Conservation (phyloP, 2,888 invertebrate species). For the Pristionchus maxplancki region DNA sequence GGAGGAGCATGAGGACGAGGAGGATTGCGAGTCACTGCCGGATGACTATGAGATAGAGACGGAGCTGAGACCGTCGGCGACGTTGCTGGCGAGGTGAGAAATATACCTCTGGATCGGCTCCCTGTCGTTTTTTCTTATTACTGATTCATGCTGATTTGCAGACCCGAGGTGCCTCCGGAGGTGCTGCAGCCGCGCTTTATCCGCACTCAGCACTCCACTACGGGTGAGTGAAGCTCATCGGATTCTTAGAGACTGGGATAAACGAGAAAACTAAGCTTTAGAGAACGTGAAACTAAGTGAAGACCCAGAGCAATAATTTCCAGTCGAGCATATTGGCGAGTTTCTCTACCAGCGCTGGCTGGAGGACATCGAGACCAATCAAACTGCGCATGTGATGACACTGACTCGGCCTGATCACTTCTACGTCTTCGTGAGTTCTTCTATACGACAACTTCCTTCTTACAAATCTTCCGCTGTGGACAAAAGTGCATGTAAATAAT, state of each 20-base stretch:
- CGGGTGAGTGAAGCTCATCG: background rate
- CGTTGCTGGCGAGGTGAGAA: constrained; percentile 53
- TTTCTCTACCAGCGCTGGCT: constrained; percentile 54
- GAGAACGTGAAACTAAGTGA: background rate
- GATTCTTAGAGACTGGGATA: too few species aligned
- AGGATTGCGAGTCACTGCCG: constrained; percentile 29
- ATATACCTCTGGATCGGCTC: too few species aligned
- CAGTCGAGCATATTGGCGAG: constrained; percentile 57
- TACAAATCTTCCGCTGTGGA: background rate
- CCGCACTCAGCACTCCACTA: constrained; percentile 42
- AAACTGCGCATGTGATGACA: constrained; percentile 51
- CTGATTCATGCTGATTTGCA: background rate
- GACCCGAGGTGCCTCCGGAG: constrained; percentile 18
- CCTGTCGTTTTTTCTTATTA: background rate
- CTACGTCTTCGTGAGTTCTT: constrained; percentile 59
- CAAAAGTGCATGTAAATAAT: background rate
- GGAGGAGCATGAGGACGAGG: constrained; percentile 41
- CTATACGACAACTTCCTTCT: background rate
- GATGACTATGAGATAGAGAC: constrained; percentile 60
- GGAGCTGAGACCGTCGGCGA: constrained; percentile 61
- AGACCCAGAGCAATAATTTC: background rate
- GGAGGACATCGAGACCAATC: constrained; percentile 53
- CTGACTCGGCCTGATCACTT: constrained; percentile 55
- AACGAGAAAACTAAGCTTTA: too few species aligned
- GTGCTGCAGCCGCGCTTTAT: constrained; percentile 49